Evolutionary conservation across 2,797 vertebrate genomes (phyloP).

Genomic region (Leptatherina wallacei): DNA sequence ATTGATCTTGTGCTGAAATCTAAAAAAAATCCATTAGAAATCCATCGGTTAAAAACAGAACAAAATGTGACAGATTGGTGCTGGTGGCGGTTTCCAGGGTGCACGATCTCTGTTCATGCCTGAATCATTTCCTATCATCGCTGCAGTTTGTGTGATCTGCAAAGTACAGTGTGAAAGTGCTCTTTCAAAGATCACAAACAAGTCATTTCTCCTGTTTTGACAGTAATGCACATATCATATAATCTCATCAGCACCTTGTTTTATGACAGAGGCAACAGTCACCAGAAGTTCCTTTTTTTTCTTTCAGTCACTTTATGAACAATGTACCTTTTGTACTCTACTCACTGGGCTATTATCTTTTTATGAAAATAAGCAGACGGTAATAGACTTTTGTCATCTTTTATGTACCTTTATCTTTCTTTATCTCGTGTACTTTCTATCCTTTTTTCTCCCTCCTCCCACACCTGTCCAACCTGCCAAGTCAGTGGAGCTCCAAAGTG

Average conservation of each 20-base stretch:
- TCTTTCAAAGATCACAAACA: slow-evolving; percentile 52
- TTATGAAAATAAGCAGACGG: slow-evolving; percentile 74
- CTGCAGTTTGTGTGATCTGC: slow-evolving; percentile 44
- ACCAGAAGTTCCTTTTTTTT: slow-evolving; percentile 65
- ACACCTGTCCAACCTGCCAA: slow-evolving; percentile 68
- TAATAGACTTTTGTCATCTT: slow-evolving; percentile 66
- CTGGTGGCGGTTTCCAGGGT: slow-evolving; percentile 61
- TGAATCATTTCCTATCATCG: slow-evolving; percentile 63
- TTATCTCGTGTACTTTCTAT: slow-evolving; percentile 32
- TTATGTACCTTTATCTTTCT: slow-evolving; percentile 65
- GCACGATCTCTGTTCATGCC: slow-evolving; percentile 26
- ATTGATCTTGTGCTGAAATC: slow-evolving; percentile 76
- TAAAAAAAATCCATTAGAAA: slow-evolving; percentile 44
- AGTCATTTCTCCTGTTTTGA: slow-evolving; percentile 65
- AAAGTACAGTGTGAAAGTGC: slow-evolving; percentile 62
- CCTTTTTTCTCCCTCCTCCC: slow-evolving; percentile 28
- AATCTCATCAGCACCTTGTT: slow-evolving; percentile 61
- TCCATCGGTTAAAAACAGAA: slow-evolving; percentile 65
- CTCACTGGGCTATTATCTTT: slow-evolving; percentile 67
- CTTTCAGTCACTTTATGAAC: slow-evolving; percentile 66
- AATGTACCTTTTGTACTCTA: slow-evolving; percentile 69
- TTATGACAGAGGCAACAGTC: slow-evolving; percentile 62
- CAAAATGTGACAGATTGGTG: slow-evolving; percentile 70
- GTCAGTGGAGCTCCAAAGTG: slow-evolving; percentile 65
- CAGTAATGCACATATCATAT: slow-evolving; percentile 55